Evolutionary conservation across 2,113 vertebrate genomes (phyloP), one percentile per base, ranked within the genome.

Genomic region (Prunella himalayana): DNA sequence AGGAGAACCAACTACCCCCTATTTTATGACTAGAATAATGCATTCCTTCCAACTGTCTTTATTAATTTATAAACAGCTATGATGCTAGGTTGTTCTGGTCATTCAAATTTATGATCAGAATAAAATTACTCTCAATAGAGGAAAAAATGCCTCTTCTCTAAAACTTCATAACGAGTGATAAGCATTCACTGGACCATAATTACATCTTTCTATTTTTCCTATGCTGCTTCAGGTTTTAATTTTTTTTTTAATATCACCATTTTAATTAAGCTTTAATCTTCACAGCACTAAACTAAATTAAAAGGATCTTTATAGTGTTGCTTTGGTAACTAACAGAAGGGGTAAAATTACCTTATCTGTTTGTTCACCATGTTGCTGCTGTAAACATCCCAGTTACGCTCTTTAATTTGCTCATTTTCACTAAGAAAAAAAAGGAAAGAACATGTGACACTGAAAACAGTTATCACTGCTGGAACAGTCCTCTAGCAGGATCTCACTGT

Each of bases 201-300:
- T 94, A 86, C 25, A n/a, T 63, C 91, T 95, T 85, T 87, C 56
- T 94, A 80, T 88, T 93, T 95, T 81, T 95, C 72, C 80, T 90
- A 13, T 78, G 71, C 53, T 77, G 49, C 68, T 95, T 73, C 79
- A 75, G 88, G 77, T 94, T 94, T 76, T 42, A 35, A 20, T 20
- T 83, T 90, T 88, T 91, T 94, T 30, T 94, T 97, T 91, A 94
- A 93, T 96, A 97, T 94, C 86, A 95, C 56, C 56, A 81, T 94
- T 97, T 97, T 96, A 97, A 96, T 98, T 98, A 97, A 97, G 88
- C 54, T 94, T 97, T 95, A 97, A 96, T 96, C 86, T 88, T 97
- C 63, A 71, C 76, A 87, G 53, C 51, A 94, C 73, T 95, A 96
- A 96, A 97, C 84, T 82, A 97, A 96, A 96, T 86, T 97, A 95